Evolutionary conservation across 2,113 vertebrate genomes (phyloP).

Genomic region (Scophthalmus maximus): DNA sequence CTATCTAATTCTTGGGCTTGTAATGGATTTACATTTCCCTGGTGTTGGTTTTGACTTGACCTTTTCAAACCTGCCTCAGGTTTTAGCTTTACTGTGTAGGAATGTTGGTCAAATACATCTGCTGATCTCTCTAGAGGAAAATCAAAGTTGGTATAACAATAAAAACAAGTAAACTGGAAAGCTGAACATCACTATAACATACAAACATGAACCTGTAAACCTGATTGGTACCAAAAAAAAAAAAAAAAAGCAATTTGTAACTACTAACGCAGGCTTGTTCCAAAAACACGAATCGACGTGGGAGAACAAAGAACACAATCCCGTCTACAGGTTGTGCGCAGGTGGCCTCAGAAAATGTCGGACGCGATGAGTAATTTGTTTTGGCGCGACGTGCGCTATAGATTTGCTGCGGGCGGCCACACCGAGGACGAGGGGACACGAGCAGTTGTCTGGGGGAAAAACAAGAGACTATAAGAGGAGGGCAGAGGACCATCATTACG

Average conservation of each 20-base stretch:
- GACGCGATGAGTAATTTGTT: slow-evolving; percentile 63
- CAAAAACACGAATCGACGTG: slow-evolving; percentile 7
- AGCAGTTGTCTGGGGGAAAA: slow-evolving; percentile 35
- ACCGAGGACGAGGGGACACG: slow-evolving; percentile 18
- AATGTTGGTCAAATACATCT: too few species aligned
- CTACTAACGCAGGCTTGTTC: neutral
- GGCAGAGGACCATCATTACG: slow-evolving; percentile 25
- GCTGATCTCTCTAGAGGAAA: too few species aligned
- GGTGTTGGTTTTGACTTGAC: too few species aligned
- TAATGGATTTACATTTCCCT: too few species aligned
- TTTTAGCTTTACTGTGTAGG: too few species aligned
- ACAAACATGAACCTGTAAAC: neutral
- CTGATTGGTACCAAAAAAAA: too few species aligned
- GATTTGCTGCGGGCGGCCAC: slow-evolving; percentile 58
- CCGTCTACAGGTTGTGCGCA: slow-evolving; percentile 17
- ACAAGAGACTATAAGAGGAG: slow-evolving; percentile 27
- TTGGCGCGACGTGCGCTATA: slow-evolving; percentile 49
- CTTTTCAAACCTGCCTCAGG: too few species aligned
- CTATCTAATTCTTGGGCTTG: too few species aligned
- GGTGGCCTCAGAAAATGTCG: slow-evolving; percentile 40
- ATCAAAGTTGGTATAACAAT: neutral
- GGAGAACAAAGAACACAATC: neutral
- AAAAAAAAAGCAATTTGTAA: neutral
- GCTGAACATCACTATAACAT: neutral
- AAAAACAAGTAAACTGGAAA: neutral